Evolutionary conservation across 2,797 vertebrate species (phyloP).

Genomic region (Cyclopterus lumpus): DNA sequence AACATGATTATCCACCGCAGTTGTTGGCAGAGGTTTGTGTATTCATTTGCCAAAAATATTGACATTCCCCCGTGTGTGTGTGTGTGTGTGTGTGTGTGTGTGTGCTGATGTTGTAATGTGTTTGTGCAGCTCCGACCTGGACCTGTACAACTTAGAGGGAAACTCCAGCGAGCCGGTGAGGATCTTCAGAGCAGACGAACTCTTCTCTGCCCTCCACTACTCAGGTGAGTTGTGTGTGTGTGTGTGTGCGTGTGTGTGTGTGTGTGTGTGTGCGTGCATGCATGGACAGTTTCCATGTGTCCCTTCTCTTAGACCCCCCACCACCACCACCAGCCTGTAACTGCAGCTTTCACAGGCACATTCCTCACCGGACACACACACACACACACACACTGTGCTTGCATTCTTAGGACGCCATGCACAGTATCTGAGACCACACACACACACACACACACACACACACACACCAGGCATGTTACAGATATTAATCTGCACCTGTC

Average conservation of each 20-base stretch:
- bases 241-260: slow-evolving; percentile 13
- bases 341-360: slow-evolving; percentile 69
- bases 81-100: not conserved
- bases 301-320: slow-evolving; percentile 43
- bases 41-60: not conserved
- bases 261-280: slow-evolving; percentile 6
- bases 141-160: slow-evolving; percentile 81
- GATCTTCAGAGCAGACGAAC: slow-evolving; percentile 92
- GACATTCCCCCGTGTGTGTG: not conserved
- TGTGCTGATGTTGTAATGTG: not conserved
- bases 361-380: slow-evolving; percentile 63
- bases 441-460: slow-evolving; percentile 48
- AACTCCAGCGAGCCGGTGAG: slow-evolving; percentile 84
- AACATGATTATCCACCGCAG: not conserved
- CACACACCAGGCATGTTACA: slow-evolving; percentile 38
- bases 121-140: slow-evolving; percentile 79
- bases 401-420: slow-evolving; percentile 62
- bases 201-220: slow-evolving; percentile 95
- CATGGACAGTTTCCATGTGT: slow-evolving; percentile 46
- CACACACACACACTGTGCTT: slow-evolving; percentile 28
- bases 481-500: slow-evolving; percentile 64
- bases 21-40: not conserved
- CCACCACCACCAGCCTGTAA: slow-evolving; percentile 39
- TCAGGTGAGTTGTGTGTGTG: slow-evolving; percentile 84
- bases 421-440: slow-evolving; percentile 48